Percentiles rank a stretch among this genome's conserved stretches.
Evolutionary conservation across 1,140 invertebrate genomes (phyloP).

Genomic region (Bombus vancouverensis): DNA sequence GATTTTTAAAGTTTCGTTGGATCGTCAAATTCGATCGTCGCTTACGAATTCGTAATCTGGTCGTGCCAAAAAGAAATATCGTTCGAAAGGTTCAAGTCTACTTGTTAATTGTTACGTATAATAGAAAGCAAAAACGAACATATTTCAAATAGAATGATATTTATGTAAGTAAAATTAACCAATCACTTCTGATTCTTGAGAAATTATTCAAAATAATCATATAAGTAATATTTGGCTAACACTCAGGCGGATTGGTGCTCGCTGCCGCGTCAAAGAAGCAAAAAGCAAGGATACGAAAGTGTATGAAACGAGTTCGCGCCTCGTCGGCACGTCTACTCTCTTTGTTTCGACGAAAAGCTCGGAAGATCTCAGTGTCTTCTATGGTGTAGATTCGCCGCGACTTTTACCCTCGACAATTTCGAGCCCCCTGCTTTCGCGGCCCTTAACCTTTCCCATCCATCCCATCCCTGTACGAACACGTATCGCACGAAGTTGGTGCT

Average conservation of each 20-base stretch:
- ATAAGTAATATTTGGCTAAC: background rate
- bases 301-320: slow-evolving; percentile 18
- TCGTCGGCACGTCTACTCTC: slow-evolving; percentile 5
- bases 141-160: no score
- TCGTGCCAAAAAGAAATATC: no score
- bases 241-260: background rate
- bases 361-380: slow-evolving; percentile 15
- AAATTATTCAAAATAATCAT: background rate
- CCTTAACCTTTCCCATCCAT: slow-evolving; percentile 35
- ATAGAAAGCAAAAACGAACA: no score
- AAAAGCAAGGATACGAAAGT: background rate
- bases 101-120: no score
- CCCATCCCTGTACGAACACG: background rate
- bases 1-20: background rate
- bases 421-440: slow-evolving; percentile 17
- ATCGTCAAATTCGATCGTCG: background rate
- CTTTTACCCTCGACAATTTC: slow-evolving; percentile 29
- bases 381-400: background rate
- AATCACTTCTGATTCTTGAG: no score
- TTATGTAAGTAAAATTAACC: no score
- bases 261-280: background rate
- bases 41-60: no score
- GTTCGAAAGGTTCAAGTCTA: no score
- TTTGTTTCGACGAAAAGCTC: slow-evolving; percentile 24
- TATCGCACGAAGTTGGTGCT: slow-evolving; percentile 1